A percentile compares a stretch with the other conserved stretches of the same genome.
These are phyloP conservation scores for Ceriagrion tenellum DNA, from an alignment of 2,888 invertebrate species.

Conservation along the genomic window DNA sequence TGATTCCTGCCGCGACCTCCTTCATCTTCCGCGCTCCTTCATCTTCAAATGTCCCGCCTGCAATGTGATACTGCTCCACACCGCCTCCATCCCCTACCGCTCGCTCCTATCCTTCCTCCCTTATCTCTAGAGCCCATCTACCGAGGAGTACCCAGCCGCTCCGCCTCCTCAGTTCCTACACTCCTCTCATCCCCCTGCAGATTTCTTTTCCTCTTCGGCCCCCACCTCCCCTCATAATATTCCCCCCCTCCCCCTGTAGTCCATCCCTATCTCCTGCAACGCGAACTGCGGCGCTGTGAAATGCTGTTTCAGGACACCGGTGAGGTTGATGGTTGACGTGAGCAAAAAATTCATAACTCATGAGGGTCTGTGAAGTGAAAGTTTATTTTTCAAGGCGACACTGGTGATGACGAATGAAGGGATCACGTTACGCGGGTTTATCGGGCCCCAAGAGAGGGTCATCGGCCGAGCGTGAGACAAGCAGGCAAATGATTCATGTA, in stretches of 20 bases:
- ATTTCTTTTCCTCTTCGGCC: background rate
- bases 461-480: background rate
- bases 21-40: conserved; percentile 4
- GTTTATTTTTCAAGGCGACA: conserved; percentile 19
- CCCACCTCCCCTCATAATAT: background rate
- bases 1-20: conserved; percentile 38
- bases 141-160: background rate
- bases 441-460: background rate
- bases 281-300: background rate
- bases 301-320: background rate
- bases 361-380: background rate
- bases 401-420: background rate
- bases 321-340: background rate
- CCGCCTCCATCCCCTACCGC: background rate
- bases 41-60: conserved; percentile 57
- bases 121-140: conserved; percentile 46
- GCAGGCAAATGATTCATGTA: background rate
- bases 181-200: background rate
- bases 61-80: conserved; percentile 37
- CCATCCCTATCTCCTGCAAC: background rate
- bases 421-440: background rate
- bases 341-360: conserved; percentile 13
- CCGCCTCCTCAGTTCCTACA: background rate
- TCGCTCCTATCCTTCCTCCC: background rate
- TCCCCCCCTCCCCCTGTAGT: background rate